Evolutionary conservation across 1,140 invertebrate genomes (phyloP).

Genomic region (Drosophila albomicans): DNA sequence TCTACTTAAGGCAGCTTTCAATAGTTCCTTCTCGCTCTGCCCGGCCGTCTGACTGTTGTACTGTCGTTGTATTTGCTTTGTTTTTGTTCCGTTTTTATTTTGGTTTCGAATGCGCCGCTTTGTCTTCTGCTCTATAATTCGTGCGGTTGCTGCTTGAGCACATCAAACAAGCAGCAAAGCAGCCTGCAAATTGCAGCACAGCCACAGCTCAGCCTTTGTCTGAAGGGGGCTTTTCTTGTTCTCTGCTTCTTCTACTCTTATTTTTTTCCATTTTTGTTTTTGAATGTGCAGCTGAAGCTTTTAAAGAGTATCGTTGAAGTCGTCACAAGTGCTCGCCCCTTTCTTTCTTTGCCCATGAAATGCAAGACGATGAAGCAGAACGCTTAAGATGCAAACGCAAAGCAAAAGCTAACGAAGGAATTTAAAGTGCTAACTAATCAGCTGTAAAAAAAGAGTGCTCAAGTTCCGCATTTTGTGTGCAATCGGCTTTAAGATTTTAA

Average conservation of each 20-base stretch:
- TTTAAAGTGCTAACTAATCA: conserved; percentile 27
- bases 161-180: conserved; percentile 6
- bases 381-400: conserved; percentile 6
- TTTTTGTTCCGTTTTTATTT: conserved; percentile 49
- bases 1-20: conserved; percentile 78
- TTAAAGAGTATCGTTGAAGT: conserved; percentile 32
- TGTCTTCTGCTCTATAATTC: conserved; percentile 58
- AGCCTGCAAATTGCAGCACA: conserved; percentile 41
- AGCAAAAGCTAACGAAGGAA: conserved; percentile 7
- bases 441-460: conserved; percentile 5
- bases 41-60: conserved; percentile 16
- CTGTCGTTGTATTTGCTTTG: conserved; percentile 46
- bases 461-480: conserved; percentile 6
- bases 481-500: neutral
- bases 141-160: conserved; percentile 40
- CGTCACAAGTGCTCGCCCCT: conserved; percentile 26
- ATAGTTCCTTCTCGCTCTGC: conserved; percentile 52
- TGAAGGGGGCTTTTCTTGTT: conserved; percentile 5
- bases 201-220: conserved; percentile 34
- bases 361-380: conserved; percentile 13
- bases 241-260: neutral
- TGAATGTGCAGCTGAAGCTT: conserved; percentile 32
- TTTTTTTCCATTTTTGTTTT: conserved; percentile 6
- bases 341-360: neutral
- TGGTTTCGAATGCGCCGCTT: conserved; percentile 38